Evolutionary conservation across 2,888 invertebrate species (phyloP).

Genomic region (Julus scanicus): DNA sequence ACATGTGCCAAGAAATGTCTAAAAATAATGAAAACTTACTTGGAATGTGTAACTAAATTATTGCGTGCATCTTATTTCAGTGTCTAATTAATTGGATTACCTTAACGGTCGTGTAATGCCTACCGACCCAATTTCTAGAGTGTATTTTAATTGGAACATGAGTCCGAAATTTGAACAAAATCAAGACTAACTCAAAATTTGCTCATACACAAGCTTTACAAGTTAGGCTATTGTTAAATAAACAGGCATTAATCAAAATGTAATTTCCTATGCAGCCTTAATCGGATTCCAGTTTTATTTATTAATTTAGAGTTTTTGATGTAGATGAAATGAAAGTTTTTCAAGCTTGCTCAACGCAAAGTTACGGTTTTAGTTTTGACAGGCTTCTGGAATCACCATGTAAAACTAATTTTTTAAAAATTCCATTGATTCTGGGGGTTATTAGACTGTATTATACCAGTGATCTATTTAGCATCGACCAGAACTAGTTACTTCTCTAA

Average conservation of each 20-base stretch:
- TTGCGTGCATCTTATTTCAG: background rate
- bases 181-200: background rate
- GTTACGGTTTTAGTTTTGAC: background rate
- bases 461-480: conserved; percentile 33
- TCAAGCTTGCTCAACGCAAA: background rate
- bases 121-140: background rate
- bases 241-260: too few species aligned
- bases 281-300: background rate
- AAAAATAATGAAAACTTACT: background rate
- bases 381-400: background rate
- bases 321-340: background rate
- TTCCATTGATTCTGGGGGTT: conserved; percentile 11
- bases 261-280: too few species aligned
- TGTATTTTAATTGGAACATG: background rate
- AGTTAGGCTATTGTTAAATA: background rate
- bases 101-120: background rate
- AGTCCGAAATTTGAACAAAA: background rate
- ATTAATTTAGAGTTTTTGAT: background rate
- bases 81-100: background rate
- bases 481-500: background rate
- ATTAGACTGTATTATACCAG: background rate
- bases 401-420: background rate
- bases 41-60: background rate
- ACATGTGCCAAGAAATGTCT: background rate
- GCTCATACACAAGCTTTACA: background rate